Evolutionary conservation across 1,140 invertebrate genomes (phyloP).

Genomic region (Samia ricini): DNA sequence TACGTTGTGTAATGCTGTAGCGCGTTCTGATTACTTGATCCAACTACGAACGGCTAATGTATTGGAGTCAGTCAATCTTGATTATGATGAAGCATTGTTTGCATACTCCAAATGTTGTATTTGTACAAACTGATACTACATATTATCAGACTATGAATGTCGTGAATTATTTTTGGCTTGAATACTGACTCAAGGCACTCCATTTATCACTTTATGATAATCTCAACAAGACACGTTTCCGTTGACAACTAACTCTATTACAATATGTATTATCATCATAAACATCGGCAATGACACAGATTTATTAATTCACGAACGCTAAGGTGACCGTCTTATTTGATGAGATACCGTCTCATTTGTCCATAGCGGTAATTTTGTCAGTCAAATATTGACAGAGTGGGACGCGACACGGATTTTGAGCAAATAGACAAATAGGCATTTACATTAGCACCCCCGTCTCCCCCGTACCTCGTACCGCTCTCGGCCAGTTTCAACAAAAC

Average conservation of each 20-base stretch:
- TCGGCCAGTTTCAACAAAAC: background rate
- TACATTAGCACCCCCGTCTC: conserved; percentile 50
- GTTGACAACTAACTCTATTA: conserved; percentile 27
- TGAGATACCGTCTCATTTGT: conserved; percentile 58
- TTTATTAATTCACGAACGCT: conserved; percentile 18
- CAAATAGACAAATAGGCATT: conserved; percentile 71
- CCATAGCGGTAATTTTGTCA: conserved; percentile 69
- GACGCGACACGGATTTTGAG: conserved; percentile 71
- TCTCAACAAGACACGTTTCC: conserved; percentile 43
- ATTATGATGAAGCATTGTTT: conserved; percentile 60
- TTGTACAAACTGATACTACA: conserved; percentile 57
- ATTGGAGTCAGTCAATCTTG: conserved; percentile 37
- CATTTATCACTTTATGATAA: conserved; percentile 56
- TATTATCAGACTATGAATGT: conserved; percentile 46
- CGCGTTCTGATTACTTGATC: background rate
- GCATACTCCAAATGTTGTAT: conserved; percentile 66
- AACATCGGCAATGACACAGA: conserved; percentile 38
- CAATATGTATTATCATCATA: conserved; percentile 21
- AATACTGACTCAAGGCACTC: conserved; percentile 60
- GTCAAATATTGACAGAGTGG: conserved; percentile 69
- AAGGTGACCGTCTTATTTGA: conserved; percentile 16
- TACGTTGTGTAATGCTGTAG: background rate
- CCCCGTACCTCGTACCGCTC: conserved; percentile 14
- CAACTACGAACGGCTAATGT: background rate
- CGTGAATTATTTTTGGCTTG: conserved; percentile 61